Percentiles rank a stretch among this genome's conserved stretches.
Conservation (phyloP, 53 echinoderm and acorn worm species). For the Holothuria scabra region DNA sequence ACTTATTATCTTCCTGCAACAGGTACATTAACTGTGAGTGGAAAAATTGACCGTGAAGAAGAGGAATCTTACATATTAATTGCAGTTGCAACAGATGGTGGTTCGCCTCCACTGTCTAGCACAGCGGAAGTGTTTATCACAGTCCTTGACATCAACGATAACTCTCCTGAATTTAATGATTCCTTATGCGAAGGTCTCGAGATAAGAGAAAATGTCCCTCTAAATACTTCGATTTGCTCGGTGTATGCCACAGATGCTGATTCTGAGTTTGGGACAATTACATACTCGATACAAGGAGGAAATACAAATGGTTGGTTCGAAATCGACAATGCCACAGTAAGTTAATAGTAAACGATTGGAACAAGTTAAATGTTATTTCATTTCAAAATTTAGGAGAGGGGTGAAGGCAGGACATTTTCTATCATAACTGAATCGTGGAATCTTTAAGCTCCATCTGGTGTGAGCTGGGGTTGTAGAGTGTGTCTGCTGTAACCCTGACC, state of each 20-base stretch:
- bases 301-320: conserved; percentile 45
- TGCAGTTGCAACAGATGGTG: conserved; percentile 57
- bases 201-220: conserved; percentile 34
- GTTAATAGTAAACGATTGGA: not conserved
- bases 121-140: conserved; percentile 29
- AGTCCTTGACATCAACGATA: conserved; percentile 73
- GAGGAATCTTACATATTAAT: conserved; percentile 26
- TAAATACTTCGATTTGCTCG: conserved; percentile 32
- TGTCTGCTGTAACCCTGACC: too few relatives aligned
- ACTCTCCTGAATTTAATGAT: conserved; percentile 59
- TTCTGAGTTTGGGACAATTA: conserved; percentile 42
- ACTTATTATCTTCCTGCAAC: not conserved
- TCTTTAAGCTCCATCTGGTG: too few relatives aligned
- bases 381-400: too few relatives aligned
- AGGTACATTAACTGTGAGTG: conserved; percentile 63
- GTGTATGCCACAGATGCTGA: conserved; percentile 62
- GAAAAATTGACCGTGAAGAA: conserved; percentile 61
- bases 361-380: too few relatives aligned
- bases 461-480: too few relatives aligned
- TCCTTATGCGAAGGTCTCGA: not conserved
- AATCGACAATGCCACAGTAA: conserved; percentile 53
- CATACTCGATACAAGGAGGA: conserved; percentile 59
- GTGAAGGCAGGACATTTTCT: too few relatives aligned
- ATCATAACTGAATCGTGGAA: too few relatives aligned
- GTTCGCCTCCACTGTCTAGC: conserved; percentile 25